Base-by-base conservation (phyloP, 2,113 vertebrate species). In the Hippocampus zosterae region DNA sequence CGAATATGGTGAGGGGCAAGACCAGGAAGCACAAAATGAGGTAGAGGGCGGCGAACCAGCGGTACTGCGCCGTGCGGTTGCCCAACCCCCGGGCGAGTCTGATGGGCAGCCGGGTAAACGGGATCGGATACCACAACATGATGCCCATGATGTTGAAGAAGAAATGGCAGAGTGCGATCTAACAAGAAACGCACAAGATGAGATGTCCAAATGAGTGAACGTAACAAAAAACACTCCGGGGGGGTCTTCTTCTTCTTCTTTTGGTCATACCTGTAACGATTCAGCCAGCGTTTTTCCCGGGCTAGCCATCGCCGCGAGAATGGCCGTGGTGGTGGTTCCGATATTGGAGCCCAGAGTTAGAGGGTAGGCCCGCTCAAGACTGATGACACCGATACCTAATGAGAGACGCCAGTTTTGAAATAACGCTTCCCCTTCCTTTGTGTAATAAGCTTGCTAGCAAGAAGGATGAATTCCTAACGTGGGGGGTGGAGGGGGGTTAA, bases 81-180 rank as follows among this genome's bases (percentile, higher is more conserved):
- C 96, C 97, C 81, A 99, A 84, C 1, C 85, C 91, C 84, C 96
- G 94, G 78, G 88, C 80, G 80, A 99, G 69, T 41, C 92, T 90
- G 84, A 99, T 97, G 68, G 97, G 97, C 19, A 99, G 0, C 0
- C 97, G 93, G 4, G 82, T 95, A 67, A 90, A 89, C 1, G 97
- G 97, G 63, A 99, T 71, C 0, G 97, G 97, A 74, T 98, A 99
- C 93, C 94, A 99, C 44, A 99, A 88, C 4, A 95, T 0, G 80
- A 99, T 98, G 11, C 97, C 97, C 10, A 95, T 94, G 74, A 99
- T 76, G 81, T 99, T 99, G 91, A 99, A 99, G 92, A 99, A 96
- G 81, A 99, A 99, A 78, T 99, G 97, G 71, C 95, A 98, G 74
- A 99, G 89, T 4, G 97, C 94, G 70, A 99, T 95, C 97, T 99